A percentile compares a stretch with the other conserved stretches of the same genome.
These are phyloP conservation scores for Sminthurinus signatus DNA, from an alignment of 1,140 invertebrate genomes.

Conservation along the genomic window DNA sequence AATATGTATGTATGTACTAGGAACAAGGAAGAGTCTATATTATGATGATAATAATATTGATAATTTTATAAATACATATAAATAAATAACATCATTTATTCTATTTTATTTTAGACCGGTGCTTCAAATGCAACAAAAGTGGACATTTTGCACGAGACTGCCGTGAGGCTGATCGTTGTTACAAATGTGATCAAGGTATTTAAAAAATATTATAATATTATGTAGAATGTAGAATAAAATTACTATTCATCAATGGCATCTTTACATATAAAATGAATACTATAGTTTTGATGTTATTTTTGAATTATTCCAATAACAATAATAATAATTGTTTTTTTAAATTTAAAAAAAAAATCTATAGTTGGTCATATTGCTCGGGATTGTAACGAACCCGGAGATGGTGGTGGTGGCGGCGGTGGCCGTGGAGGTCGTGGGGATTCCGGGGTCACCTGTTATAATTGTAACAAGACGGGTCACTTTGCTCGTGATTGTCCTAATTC, in stretches of 20 bases:
- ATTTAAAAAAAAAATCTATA: slow-evolving; percentile 43
- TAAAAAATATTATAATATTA: slow-evolving; percentile 51
- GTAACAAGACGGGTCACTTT: slow-evolving; percentile 80
- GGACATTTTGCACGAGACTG: slow-evolving; percentile 54
- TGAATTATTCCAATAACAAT: background rate
- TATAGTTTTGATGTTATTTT: too few species aligned
- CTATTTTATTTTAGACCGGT: slow-evolving; percentile 43
- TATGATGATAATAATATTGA: slow-evolving; percentile 11
- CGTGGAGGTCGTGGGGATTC: background rate
- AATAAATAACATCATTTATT: slow-evolving; percentile 4
- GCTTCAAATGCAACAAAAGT: slow-evolving; percentile 52
- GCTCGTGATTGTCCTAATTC: slow-evolving; percentile 75
- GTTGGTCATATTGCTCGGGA: slow-evolving; percentile 85
- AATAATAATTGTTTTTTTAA: too few species aligned
- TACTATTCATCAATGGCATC: background rate
- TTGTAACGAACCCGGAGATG: slow-evolving; percentile 57
- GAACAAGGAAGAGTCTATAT: background rate
- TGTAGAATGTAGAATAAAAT: slow-evolving; percentile 55
- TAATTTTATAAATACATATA: too few species aligned
- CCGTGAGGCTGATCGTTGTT: slow-evolving; percentile 58
- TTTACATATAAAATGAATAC: background rate
- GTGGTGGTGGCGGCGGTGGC: slow-evolving; percentile 42
- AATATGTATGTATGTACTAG: too few species aligned
- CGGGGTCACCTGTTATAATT: slow-evolving; percentile 71
- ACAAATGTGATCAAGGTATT: slow-evolving; percentile 89